phyloP scores from a whole-genome alignment of 1,140 invertebrate species.

The Listronotus oregonensis region DNA sequence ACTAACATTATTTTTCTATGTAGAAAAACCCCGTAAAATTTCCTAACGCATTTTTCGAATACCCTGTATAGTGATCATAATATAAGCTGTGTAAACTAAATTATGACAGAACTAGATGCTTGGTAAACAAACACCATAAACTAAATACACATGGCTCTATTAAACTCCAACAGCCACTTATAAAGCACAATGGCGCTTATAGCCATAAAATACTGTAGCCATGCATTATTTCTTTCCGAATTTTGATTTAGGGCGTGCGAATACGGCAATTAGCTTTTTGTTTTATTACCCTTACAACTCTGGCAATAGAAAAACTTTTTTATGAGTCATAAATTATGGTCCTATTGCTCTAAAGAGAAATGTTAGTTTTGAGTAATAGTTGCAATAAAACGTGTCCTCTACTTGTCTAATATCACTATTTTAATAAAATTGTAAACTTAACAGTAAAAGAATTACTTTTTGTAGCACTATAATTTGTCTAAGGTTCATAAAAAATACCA shows the following conservation, averaged over 20 bases:
- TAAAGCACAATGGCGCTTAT: slow-evolving; percentile 24
- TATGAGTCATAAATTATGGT: background rate
- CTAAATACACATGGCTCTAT: background rate
- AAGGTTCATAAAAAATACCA: no score
- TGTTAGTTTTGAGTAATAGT: background rate
- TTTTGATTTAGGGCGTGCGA: slow-evolving; percentile 27
- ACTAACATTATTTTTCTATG: no score
- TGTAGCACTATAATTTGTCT: no score
- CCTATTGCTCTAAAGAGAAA: background rate
- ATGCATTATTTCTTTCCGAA: slow-evolving; percentile 27
- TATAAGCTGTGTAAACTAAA: no score
- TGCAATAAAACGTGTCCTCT: background rate
- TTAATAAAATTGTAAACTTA: no score
- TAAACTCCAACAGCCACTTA: slow-evolving; percentile 17
- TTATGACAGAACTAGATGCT: no score
- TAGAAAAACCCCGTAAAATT: no score
- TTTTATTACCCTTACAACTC: slow-evolving; percentile 19
- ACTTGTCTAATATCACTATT: background rate
- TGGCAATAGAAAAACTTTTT: slow-evolving; percentile 19
- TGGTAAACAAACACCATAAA: no score
- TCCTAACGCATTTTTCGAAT: no score
- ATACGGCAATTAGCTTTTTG: slow-evolving; percentile 16
- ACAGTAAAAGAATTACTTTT: no score
- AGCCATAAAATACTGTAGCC: slow-evolving; percentile 23
- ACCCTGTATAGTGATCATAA: no score